Evolutionary conservation across 2,888 invertebrate genomes (phyloP), one percentile per base, ranked within the genome.

Genomic region (Pyrrhia umbra): DNA sequence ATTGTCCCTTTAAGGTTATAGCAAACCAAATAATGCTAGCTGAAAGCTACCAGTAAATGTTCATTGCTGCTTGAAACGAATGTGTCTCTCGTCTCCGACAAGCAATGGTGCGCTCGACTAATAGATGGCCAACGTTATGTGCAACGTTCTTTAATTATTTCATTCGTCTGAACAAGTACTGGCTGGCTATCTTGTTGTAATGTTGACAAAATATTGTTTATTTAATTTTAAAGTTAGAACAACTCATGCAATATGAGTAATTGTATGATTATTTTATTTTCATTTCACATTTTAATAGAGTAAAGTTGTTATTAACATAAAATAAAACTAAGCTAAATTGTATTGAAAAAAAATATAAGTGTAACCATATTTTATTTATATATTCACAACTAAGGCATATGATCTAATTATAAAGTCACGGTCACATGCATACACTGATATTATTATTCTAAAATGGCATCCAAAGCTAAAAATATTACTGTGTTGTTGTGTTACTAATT

Each of bases 111-210:
- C 18, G 16, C 15, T 30, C 39, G 42, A 9, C 23, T 51, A 16
- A 21, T 18, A 15, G 15, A 20, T 30, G 18, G 27, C 42, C 47
- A 54, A 61, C 45, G 30, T 56, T 50, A 45, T 57, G 40, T 55
- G 62, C 47, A 37, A 56, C 68, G 61, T 70, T 70, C 66, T 63
- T 63, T 55, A 68, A 65, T 67, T 69, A 34, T 34, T 30, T 30
- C 30, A 30, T 61, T 65, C 57, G 40, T 49, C 16, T 9, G 10
- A 45, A 46, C 30, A 13, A 45, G 27, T 34, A 52, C 10, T 51
- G 6, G 4, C 6, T n/a, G 4, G 30, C 15, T 13, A 13, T 10
- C 54, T 51, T 52, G 34, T 15, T 47, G 25, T 15, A 40, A 27
- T 51, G 16, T 39, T 20, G 8, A 15, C 5, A 6, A 15, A 5